Evolutionary conservation across 92 coral and sea anemone species (phyloP).

Genomic region (Hydrozoanthus gracilis): DNA sequence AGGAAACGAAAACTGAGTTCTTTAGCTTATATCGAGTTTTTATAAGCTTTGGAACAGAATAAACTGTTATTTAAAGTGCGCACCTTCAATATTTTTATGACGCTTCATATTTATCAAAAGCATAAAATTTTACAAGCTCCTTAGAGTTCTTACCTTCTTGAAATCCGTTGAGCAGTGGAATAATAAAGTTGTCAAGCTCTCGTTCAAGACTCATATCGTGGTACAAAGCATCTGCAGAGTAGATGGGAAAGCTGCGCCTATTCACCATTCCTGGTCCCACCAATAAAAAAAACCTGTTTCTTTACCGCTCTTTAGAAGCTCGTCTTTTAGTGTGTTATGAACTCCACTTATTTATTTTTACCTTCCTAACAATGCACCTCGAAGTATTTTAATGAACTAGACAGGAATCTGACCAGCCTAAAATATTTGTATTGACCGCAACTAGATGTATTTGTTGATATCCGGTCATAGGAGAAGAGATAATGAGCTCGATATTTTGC

Average conservation of each 20-base stretch:
- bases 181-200: conserved; percentile 38
- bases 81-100: no score
- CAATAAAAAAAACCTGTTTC: background rate
- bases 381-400: conserved; percentile 2
- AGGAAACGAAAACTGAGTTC: no score
- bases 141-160: conserved; percentile 30
- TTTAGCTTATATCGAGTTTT: no score
- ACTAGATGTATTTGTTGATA: conserved; percentile 6
- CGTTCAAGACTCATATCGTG: conserved; percentile 34
- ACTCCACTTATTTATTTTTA: background rate
- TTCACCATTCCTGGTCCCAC: conserved; percentile 16
- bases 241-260: background rate
- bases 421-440: conserved; percentile 6
- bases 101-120: background rate
- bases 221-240: conserved; percentile 1
- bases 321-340: background rate
- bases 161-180: conserved; percentile 21
- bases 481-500: background rate
- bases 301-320: background rate
- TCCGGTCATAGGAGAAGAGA: background rate
- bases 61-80: no score
- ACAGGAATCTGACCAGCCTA: conserved; percentile 21
- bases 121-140: background rate
- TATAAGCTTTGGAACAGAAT: no score
- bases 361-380: background rate